These are phyloP conservation scores for Heliconius nattereri DNA, from an alignment of 1,140 invertebrate species.

Conservation along the genomic window DNA sequence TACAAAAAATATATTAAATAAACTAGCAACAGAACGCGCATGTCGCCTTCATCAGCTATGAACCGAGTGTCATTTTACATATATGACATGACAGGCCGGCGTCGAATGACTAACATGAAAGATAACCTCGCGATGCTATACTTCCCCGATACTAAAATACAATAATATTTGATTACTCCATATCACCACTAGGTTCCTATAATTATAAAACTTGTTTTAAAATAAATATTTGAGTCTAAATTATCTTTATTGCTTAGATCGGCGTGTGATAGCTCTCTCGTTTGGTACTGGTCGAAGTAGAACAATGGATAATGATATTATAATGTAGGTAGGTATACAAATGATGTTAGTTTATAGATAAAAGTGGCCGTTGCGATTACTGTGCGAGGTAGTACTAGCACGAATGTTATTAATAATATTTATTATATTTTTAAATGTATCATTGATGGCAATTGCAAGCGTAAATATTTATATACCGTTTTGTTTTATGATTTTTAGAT, in stretches of 20 bases:
- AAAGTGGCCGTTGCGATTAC: neutral
- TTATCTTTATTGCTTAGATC: neutral
- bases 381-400: neutral
- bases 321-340: constrained; percentile 41
- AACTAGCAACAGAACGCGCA: constrained; percentile 60
- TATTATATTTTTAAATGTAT: neutral
- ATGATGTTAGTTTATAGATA: constrained; percentile 27
- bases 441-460: neutral
- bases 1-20: constrained; percentile 53
- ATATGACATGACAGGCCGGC: constrained; percentile 45
- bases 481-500: no score
- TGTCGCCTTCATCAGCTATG: constrained; percentile 41
- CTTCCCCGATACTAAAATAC: constrained; percentile 26
- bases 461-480: no score
- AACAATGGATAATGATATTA: constrained; percentile 52
- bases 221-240: constrained; percentile 6
- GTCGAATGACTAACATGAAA: constrained; percentile 51
- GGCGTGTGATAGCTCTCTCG: neutral
- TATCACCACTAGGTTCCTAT: neutral
- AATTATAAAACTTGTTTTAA: constrained; percentile 19
- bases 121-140: constrained; percentile 57
- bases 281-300: neutral
- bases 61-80: constrained; percentile 45
- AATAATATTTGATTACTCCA: constrained; percentile 33
- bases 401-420: neutral